Percentiles rank a stretch among this genome's conserved stretches.
These are phyloP conservation scores for Oreonectes daqikongensis DNA, from an alignment of 2,797 vertebrate species.

Conservation along the genomic window DNA sequence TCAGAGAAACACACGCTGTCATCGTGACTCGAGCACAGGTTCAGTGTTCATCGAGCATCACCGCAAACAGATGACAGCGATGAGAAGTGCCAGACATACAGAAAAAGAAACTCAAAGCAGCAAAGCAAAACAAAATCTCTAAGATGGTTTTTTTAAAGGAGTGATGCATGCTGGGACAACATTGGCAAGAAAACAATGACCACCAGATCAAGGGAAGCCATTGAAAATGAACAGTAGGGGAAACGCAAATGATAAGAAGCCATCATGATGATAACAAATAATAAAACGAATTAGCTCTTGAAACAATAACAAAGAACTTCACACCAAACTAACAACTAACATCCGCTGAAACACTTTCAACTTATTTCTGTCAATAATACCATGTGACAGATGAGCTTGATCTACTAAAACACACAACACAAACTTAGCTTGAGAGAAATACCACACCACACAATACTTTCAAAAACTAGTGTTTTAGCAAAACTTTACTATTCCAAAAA, in stretches of 20 bases:
- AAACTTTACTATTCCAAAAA: not conserved
- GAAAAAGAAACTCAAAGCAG: slow-evolving; percentile 55
- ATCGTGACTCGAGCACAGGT: slow-evolving; percentile 28
- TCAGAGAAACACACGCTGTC: slow-evolving; percentile 22
- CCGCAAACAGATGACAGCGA: slow-evolving; percentile 59
- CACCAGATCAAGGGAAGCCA: slow-evolving; percentile 13
- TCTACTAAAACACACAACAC: not conserved
- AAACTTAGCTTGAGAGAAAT: not conserved
- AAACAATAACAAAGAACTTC: too few species aligned
- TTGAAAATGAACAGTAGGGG: not conserved
- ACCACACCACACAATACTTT: not conserved
- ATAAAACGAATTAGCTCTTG: too few species aligned
- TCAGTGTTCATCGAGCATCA: slow-evolving; percentile 22
- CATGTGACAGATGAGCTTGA: not conserved
- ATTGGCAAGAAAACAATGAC: slow-evolving; percentile 1
- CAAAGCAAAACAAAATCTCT: slow-evolving; percentile 54
- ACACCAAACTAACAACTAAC: not conserved
- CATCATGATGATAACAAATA: not conserved
- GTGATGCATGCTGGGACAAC: slow-evolving; percentile 37
- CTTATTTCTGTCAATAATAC: not conserved
- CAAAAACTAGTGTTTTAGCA: not conserved
- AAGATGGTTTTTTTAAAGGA: not conserved
- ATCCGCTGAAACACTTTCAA: not conserved
- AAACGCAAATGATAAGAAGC: too few species aligned
- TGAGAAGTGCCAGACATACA: slow-evolving; percentile 46